A percentile compares a stretch with the other conserved stretches of the same genome.
These are phyloP conservation scores for Paralichthys olivaceus DNA, from an alignment of 2,113 vertebrate genomes.

Conservation along the genomic window DNA sequence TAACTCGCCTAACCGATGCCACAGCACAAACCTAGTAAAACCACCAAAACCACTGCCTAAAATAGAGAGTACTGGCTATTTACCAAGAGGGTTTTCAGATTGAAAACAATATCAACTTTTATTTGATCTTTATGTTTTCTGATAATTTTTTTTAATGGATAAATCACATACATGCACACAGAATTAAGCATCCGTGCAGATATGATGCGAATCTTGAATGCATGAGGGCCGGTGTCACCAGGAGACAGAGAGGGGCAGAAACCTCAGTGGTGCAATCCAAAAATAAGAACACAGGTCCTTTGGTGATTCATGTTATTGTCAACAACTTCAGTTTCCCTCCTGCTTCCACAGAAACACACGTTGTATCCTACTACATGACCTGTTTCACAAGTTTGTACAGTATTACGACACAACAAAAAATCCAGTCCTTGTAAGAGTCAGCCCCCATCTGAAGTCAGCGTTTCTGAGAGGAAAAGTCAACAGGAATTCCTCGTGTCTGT, in stretches of 20 bases:
- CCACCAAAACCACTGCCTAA: slow-evolving; percentile 29
- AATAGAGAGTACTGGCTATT: slow-evolving; percentile 14
- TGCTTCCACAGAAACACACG: slow-evolving; percentile 5
- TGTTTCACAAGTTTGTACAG: not conserved
- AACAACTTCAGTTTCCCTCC: slow-evolving; percentile 50
- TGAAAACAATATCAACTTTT: not conserved
- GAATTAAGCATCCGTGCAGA: not conserved
- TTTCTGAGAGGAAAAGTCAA: not conserved
- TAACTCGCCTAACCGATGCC: slow-evolving; percentile 34
- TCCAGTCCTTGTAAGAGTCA: not conserved
- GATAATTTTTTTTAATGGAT: not conserved
- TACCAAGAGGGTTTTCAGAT: slow-evolving; percentile 8
- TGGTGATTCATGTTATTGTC: slow-evolving; percentile 62
- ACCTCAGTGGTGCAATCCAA: slow-evolving; percentile 42
- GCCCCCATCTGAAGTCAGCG: not conserved
- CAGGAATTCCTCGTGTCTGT: not conserved
- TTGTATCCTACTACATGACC: not conserved
- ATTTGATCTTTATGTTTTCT: not conserved
- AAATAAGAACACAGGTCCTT: slow-evolving; percentile 46
- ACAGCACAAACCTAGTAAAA: slow-evolving; percentile 24
- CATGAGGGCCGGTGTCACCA: not conserved
- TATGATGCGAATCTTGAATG: slow-evolving; percentile 35
- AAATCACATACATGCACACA: not conserved
- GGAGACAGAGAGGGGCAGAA: slow-evolving; percentile 22
- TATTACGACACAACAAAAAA: slow-evolving; percentile 6